phyloP scores from a whole-genome alignment of 2,888 invertebrate genomes.

The Drosophila atroscutellata region DNA sequence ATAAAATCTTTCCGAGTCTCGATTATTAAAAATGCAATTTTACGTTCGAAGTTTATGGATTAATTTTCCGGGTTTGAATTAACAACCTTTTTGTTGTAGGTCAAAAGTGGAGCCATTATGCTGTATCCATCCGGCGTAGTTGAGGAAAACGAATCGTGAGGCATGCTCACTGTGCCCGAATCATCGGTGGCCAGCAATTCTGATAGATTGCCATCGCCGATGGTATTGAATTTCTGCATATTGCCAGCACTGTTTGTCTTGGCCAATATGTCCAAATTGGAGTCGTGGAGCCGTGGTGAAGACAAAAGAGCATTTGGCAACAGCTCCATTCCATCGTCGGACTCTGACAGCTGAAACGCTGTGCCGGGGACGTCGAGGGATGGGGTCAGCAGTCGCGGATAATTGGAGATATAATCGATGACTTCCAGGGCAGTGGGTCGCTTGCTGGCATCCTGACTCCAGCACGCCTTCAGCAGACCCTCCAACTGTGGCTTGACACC shows the following conservation, averaged over 20 bases:
- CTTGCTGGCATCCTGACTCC: conserved; percentile 89
- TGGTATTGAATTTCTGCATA: conserved; percentile 34
- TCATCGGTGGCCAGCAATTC: conserved; percentile 14
- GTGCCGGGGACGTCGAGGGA: conserved; percentile 91
- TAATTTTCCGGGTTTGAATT: conserved; percentile 1
- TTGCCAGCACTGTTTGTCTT: conserved; percentile 27
- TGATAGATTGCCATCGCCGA: conserved; percentile 8
- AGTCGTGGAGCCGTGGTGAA: conserved; percentile 45
- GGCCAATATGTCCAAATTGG: conserved; percentile 51
- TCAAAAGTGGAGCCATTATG: conserved; percentile 78
- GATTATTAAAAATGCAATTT: neutral
- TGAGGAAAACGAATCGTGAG: conserved; percentile 47
- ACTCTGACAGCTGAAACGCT: conserved; percentile 90
- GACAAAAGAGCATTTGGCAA: conserved; percentile 70
- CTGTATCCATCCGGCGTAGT: conserved; percentile 80
- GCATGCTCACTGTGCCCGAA: conserved; percentile 7
- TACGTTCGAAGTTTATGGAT: neutral
- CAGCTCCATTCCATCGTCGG: conserved; percentile 82
- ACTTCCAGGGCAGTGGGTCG: conserved; percentile 92
- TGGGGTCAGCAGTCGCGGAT: conserved; percentile 91
- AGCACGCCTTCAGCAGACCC: conserved; percentile 93
- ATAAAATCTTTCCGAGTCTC: neutral
- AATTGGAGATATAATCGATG: conserved; percentile 91
- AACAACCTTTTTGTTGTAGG: conserved; percentile 46
- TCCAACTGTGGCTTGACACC: conserved; percentile 92